Evolutionary conservation across 2,113 vertebrate species (phyloP).

Genomic region (Caloenas nicobarica): DNA sequence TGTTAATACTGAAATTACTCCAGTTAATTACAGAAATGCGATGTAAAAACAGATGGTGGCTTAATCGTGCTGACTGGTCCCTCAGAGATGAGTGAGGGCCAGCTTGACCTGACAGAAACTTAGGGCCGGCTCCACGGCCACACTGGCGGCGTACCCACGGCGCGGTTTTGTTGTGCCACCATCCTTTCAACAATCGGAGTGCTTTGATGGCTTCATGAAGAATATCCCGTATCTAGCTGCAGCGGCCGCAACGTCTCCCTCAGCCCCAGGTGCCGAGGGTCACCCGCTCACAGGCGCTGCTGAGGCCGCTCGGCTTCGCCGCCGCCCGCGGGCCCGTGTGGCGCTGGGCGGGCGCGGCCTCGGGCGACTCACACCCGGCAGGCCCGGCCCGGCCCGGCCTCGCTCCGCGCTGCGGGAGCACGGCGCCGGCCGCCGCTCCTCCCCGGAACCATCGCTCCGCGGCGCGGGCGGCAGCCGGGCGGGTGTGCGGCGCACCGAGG

Average conservation of each 20-base stretch:
- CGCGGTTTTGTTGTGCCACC: accelerated
- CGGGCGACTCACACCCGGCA: no score
- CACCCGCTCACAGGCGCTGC: neutral
- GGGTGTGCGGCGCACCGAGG: accelerated
- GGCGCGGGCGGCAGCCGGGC: neutral
- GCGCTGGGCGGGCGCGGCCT: neutral
- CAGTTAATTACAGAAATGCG: neutral
- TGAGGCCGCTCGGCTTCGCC: accelerated
- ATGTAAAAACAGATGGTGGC: accelerated
- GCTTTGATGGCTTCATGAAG: accelerated
- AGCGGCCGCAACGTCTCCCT: neutral
- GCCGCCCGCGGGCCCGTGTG: no score
- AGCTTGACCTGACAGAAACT: no score
- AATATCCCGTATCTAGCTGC: accelerated
- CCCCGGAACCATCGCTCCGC: slow-evolving; percentile 2
- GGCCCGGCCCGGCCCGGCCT: accelerated
- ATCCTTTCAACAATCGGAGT: accelerated
- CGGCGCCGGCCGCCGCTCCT: no score
- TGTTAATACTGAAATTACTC: neutral
- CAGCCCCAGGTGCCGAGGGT: neutral
- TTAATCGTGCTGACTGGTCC: accelerated
- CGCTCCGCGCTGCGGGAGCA: accelerated
- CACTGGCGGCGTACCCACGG: accelerated
- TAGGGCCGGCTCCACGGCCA: accelerated
- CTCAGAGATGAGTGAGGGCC: accelerated